Evolutionary conservation across 2,888 invertebrate genomes (phyloP), one percentile per base, ranked within the genome.

Genomic region (Cynaeus angustus): DNA sequence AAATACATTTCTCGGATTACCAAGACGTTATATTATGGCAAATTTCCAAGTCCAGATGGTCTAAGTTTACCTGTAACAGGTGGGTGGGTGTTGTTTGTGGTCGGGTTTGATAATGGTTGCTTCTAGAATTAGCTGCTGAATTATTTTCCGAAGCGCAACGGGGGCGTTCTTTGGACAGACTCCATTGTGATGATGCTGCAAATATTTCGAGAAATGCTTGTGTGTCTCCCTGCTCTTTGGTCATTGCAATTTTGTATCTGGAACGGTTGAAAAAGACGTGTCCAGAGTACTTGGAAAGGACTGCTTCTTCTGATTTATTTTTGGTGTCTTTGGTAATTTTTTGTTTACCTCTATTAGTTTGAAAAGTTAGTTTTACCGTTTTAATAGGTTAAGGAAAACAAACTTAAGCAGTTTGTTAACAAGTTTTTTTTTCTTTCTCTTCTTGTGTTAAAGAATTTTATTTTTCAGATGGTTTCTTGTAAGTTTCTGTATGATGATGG

Each of bases 401-500:
- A n/a, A n/a, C n/a, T n/a, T n/a, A n/a, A n/a, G n/a, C n/a, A n/a
- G n/a, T n/a, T n/a, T n/a, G n/a, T n/a, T n/a, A n/a, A n/a, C n/a
- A n/a, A n/a, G n/a, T n/a, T n/a, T n/a, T n/a, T n/a, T n/a, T n/a
- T n/a, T n/a, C n/a, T n/a, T n/a, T n/a, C n/a, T n/a, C n/a, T n/a
- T n/a, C n/a, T n/a, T n/a, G n/a, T n/a, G n/a, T n/a, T n/a, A n/a
- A n/a, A n/a, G n/a, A n/a, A n/a, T n/a, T n/a, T n/a, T n/a, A n/a
- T 5, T 46, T 74, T 72, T 62, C 83, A 97, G 97, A 94, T 98
- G 94, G 93, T 98, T 78, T 97, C 98, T 62, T 97, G 96, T 80
- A 99, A 99, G 87, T 98, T 96, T 85, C 87, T 97, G 77, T 94
- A 97, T 85, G 97, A 97, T 80, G 94, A 95, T 80, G 97, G 96